These are phyloP conservation scores for Lepeophtheirus salmonis DNA, from an alignment of 1,140 invertebrate genomes.

Conservation along the genomic window DNA sequence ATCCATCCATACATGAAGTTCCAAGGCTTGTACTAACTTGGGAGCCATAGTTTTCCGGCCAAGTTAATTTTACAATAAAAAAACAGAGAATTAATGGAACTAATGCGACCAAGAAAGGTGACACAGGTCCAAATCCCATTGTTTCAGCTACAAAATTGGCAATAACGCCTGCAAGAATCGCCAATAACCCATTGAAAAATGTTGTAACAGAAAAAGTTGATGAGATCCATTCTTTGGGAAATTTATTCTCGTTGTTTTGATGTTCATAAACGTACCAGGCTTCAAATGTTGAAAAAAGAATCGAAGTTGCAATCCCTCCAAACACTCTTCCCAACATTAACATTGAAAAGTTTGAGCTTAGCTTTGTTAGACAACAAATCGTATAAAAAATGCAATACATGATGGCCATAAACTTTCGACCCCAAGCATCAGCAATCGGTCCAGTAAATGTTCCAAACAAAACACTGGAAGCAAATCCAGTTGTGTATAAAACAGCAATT, in stretches of 20 bases:
- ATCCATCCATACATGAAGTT: conserved; percentile 25
- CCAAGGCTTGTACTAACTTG: conserved; percentile 24
- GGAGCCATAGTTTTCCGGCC: conserved; percentile 44
- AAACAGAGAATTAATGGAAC: conserved; percentile 35
- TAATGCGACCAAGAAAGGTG: conserved; percentile 43
- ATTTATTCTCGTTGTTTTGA: conserved; percentile 35
- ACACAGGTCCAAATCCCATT: conserved; percentile 36
- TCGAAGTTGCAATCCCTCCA: conserved; percentile 47
- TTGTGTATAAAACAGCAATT: conserved; percentile 44
- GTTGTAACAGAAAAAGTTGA: conserved; percentile 43
- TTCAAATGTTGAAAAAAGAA: conserved; percentile 49
- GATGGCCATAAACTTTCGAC: conserved; percentile 31
- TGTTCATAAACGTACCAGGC: conserved; percentile 50
- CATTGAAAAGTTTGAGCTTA: conserved; percentile 29
- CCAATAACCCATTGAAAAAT: conserved; percentile 45
- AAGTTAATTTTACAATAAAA: conserved; percentile 32
- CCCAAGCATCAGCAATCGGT: conserved; percentile 40
- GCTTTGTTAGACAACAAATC: conserved; percentile 39
- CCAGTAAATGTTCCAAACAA: conserved; percentile 44
- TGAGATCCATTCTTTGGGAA: conserved; percentile 34
- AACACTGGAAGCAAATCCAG: conserved; percentile 43
- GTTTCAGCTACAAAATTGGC: conserved; percentile 40
- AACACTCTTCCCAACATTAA: conserved; percentile 36
- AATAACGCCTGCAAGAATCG: conserved; percentile 42
- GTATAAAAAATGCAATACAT: conserved; percentile 41